Evolutionary conservation across 2,113 vertebrate genomes (phyloP).

Genomic region (Oryzias curvinotus): DNA sequence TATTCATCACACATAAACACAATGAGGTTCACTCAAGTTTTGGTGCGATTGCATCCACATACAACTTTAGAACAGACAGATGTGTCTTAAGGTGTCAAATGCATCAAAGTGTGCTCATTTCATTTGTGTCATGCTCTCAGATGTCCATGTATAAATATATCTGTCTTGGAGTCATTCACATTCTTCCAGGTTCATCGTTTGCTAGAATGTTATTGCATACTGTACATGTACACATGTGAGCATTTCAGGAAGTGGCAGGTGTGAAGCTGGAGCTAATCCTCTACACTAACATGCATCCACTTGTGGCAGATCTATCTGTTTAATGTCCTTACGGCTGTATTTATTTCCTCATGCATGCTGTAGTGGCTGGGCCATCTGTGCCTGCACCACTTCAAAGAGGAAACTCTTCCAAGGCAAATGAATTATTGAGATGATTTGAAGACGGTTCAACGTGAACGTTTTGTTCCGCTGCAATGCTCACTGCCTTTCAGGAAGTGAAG

Average conservation of each 20-base stretch:
- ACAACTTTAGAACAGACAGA: no score
- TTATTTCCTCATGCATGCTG: conserved; percentile 7
- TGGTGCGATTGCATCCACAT: no score
- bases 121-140: no score
- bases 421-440: conserved; percentile 67
- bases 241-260: neutral
- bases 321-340: conserved; percentile 12
- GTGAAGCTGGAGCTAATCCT: conserved; percentile 6
- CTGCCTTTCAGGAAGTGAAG: conserved; percentile 59
- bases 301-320: conserved; percentile 6
- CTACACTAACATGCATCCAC: neutral
- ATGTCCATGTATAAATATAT: no score
- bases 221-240: conserved; percentile 4
- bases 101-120: no score
- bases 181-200: no score
- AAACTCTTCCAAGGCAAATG: conserved; percentile 53
- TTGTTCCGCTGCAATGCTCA: conserved; percentile 54
- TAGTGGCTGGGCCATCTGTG: conserved; percentile 63
- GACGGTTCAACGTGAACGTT: conserved; percentile 45
- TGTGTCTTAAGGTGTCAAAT: no score
- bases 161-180: no score
- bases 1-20: no score
- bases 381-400: conserved; percentile 61
- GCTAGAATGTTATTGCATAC: no score
- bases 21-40: no score